Evolutionary conservation across 2,797 vertebrate species (phyloP).

Genomic region (Cyprinella venusta): DNA sequence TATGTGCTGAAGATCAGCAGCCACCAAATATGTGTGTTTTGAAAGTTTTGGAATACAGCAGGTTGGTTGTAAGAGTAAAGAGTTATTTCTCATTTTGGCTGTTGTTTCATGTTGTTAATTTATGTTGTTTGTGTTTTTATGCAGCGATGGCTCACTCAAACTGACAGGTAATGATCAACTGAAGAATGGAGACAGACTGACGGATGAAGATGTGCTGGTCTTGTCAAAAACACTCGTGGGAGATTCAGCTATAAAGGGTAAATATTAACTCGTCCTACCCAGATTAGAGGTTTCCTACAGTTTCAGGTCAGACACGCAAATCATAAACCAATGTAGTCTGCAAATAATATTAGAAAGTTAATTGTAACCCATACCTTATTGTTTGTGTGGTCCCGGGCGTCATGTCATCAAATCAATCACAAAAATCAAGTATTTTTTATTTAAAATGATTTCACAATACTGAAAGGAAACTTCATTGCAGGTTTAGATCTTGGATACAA

Average conservation of each 20-base stretch:
- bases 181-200: slow-evolving; percentile 70
- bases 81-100: background rate
- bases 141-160: slow-evolving; percentile 69
- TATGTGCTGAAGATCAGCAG: slow-evolving; percentile 70
- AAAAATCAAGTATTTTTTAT: background rate
- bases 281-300: background rate
- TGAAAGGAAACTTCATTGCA: slow-evolving; percentile 54
- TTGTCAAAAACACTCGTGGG: slow-evolving; percentile 71
- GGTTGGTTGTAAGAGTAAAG: slow-evolving; percentile 49
- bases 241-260: slow-evolving; percentile 77
- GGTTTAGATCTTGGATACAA: slow-evolving; percentile 86
- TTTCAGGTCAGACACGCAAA: background rate
- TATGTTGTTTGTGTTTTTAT: slow-evolving; percentile 14
- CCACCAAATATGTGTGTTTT: slow-evolving; percentile 73
- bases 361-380: background rate
- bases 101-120: background rate
- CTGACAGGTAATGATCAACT: slow-evolving; percentile 78
- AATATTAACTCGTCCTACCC: slow-evolving; percentile 13
- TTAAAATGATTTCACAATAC: slow-evolving; percentile 26
- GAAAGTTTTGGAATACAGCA: slow-evolving; percentile 65
- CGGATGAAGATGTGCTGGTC: slow-evolving; percentile 74
- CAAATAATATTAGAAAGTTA: background rate
- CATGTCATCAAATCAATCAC: background rate
- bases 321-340: background rate
- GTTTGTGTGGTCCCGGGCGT: background rate